Evolutionary conservation across 1,140 invertebrate species (phyloP).

Genomic region (Platorchestia sp.): DNA sequence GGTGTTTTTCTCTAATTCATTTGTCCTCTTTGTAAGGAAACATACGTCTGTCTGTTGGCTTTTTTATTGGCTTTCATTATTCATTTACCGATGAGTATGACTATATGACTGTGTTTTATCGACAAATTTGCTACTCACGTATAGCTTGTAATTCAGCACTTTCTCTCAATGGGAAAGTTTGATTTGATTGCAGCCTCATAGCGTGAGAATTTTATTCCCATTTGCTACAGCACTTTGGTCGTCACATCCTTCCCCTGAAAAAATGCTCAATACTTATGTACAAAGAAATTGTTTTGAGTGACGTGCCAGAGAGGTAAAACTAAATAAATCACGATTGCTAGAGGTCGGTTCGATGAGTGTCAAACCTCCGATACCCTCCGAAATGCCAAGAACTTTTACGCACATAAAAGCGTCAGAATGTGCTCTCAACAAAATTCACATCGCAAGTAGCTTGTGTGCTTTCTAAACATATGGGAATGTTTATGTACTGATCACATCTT

Average conservation of each 20-base stretch:
- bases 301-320: neutral
- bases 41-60: neutral
- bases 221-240: neutral
- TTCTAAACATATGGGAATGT: no score
- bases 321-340: neutral
- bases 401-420: neutral
- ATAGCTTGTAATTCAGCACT: neutral
- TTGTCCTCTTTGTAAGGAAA: neutral
- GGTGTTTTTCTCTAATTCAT: neutral
- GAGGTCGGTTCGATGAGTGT: neutral
- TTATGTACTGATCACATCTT: no score
- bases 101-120: neutral
- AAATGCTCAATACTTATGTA: neutral
- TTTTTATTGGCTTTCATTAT: no score
- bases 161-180: neutral
- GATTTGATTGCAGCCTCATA: neutral
- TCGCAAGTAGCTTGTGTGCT: no score
- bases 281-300: neutral
- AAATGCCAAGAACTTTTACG: neutral
- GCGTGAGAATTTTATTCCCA: no score
- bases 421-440: neutral
- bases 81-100: neutral
- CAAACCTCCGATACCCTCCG: neutral
- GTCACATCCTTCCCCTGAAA: neutral
- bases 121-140: neutral